phyloP scores from a whole-genome alignment of 2,113 vertebrate genomes.

The Seriola aureovittata region DNA sequence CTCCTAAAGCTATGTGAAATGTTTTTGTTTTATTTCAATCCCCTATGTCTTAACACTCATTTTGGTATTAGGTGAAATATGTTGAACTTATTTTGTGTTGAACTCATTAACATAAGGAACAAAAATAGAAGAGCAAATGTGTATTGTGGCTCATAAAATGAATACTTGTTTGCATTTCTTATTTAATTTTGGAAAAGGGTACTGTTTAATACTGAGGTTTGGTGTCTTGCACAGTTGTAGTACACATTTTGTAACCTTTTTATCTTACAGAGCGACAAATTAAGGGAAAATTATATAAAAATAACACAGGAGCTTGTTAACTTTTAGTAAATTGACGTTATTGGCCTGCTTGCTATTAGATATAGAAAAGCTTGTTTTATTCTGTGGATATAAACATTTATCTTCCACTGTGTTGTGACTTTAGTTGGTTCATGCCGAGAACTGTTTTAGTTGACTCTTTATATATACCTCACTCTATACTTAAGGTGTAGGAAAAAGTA shows the following conservation, averaged over 20 bases:
- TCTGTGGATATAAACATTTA: neutral
- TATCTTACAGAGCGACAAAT: neutral
- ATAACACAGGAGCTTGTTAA: neutral
- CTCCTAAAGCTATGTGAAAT: neutral
- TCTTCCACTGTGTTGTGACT: neutral
- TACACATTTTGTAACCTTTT: neutral
- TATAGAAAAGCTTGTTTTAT: neutral
- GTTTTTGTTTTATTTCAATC: neutral
- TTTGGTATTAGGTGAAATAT: neutral
- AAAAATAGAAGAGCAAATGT: neutral
- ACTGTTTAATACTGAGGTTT: neutral
- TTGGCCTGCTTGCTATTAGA: neutral
- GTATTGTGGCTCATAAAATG: neutral
- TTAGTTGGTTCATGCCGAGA: neutral
- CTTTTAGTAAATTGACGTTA: neutral
- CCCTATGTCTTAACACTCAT: neutral
- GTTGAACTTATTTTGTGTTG: neutral
- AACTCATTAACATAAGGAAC: slow-evolving; percentile 1
- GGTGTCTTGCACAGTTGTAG: slow-evolving; percentile 10
- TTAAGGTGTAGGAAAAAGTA: neutral
- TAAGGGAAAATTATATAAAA: neutral
- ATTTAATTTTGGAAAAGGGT: neutral
- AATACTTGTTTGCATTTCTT: neutral
- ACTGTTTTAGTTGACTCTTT: neutral
- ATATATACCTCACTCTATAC: neutral